Percentiles rank a stretch among this genome's conserved stretches.
phyloP scores from a whole-genome alignment of 2,797 vertebrate species.

The Sarcoramphus papa region DNA sequence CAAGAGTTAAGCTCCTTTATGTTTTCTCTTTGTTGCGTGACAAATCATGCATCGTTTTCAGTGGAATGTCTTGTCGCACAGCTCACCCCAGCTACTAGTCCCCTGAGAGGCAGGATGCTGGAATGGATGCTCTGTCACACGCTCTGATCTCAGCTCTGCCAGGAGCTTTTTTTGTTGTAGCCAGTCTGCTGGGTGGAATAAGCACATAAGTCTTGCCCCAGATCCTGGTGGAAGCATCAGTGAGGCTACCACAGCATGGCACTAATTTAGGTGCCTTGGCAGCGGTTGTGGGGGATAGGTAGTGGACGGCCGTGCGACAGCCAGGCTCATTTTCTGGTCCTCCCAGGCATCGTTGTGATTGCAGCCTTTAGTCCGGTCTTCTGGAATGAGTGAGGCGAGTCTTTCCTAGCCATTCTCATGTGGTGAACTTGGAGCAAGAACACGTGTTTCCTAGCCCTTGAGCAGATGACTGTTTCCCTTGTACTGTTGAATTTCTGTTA shows the following conservation, averaged over 20 bases:
- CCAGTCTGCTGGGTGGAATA: neutral
- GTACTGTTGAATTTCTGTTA: neutral
- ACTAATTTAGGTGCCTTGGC: neutral
- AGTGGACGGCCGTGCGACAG: neutral
- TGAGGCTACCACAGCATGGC: neutral
- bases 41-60: neutral
- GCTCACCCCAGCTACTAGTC: neutral
- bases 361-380: neutral
- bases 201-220: neutral
- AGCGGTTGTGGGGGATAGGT: rapidly evolving
- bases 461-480: neutral
- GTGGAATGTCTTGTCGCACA: rapidly evolving
- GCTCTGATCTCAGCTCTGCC: neutral
- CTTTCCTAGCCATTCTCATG: neutral
- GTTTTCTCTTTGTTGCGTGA: neutral
- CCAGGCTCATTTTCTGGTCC: neutral
- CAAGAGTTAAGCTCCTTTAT: neutral
- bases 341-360: neutral
- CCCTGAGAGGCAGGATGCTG: neutral
- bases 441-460: neutral
- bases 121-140: neutral
- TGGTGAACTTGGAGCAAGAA: neutral
- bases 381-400: rapidly evolving
- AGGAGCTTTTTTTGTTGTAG: neutral
- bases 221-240: neutral